Evolutionary conservation across 1,140 invertebrate genomes (phyloP).

Genomic region (Procambarus virginalis): DNA sequence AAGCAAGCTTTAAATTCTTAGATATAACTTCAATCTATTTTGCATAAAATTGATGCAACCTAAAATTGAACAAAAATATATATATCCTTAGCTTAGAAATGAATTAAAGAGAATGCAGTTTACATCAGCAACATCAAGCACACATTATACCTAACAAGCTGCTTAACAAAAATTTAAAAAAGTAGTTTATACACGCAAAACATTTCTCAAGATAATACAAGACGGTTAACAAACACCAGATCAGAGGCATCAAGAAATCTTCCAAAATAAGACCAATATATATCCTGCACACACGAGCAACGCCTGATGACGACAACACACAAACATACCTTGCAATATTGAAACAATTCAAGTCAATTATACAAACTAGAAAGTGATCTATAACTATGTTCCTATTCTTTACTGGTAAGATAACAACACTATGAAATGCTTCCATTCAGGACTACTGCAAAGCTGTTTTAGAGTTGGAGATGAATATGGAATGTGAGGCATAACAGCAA

Average conservation of each 20-base stretch:
- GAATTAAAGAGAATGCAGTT: background rate
- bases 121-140: conserved; percentile 10
- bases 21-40: background rate
- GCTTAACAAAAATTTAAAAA: background rate
- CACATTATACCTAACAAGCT: conserved; percentile 4
- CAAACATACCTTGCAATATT: background rate
- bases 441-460: background rate
- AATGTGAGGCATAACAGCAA: conserved; percentile 36
- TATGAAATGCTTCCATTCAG: background rate
- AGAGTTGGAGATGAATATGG: conserved; percentile 10
- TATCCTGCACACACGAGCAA: background rate
- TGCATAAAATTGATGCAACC: background rate
- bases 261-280: background rate
- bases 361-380: too few relatives aligned
- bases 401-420: background rate
- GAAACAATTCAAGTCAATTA: background rate
- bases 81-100: background rate
- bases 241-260: background rate
- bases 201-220: background rate
- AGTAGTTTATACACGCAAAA: background rate
- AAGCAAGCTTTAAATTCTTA: background rate
- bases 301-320: background rate
- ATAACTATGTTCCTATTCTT: background rate
- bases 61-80: background rate
- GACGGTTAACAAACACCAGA: background rate